Evolutionary conservation across 2,797 vertebrate species (phyloP).

Genomic region (Acanthiza pusilla): DNA sequence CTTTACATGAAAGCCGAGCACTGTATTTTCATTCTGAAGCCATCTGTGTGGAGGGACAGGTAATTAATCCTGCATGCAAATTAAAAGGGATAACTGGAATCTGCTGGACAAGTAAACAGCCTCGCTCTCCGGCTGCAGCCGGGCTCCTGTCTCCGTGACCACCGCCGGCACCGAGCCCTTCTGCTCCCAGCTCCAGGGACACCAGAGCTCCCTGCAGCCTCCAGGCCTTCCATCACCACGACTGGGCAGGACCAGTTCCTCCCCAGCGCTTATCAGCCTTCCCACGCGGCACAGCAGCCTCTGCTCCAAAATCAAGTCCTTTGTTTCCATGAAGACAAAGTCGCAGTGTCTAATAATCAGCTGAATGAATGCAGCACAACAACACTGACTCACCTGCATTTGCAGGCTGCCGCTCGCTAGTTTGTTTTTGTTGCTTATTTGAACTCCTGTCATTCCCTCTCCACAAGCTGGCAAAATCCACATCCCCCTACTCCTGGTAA

Average conservation of each 20-base stretch:
- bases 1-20: background rate
- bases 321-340: background rate
- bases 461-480: background rate
- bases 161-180: background rate
- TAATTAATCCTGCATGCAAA: slow-evolving; percentile 19
- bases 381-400: background rate
- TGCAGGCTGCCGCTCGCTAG: background rate
- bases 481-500: background rate
- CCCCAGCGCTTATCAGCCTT: background rate
- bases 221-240: rapidly evolving
- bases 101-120: background rate
- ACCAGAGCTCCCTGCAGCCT: background rate
- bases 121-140: background rate
- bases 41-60: slow-evolving; percentile 1
- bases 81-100: slow-evolving; percentile 3
- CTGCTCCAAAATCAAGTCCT: background rate
- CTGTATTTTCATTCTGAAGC: background rate
- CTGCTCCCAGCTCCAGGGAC: background rate
- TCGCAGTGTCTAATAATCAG: background rate
- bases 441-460: background rate
- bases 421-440: background rate
- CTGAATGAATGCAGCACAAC: background rate
- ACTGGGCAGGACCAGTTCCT: background rate
- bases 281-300: background rate
- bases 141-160: background rate